These are phyloP conservation scores for Xestia ashworthii DNA, from an alignment of 2,888 invertebrate genomes.

Conservation along the genomic window DNA sequence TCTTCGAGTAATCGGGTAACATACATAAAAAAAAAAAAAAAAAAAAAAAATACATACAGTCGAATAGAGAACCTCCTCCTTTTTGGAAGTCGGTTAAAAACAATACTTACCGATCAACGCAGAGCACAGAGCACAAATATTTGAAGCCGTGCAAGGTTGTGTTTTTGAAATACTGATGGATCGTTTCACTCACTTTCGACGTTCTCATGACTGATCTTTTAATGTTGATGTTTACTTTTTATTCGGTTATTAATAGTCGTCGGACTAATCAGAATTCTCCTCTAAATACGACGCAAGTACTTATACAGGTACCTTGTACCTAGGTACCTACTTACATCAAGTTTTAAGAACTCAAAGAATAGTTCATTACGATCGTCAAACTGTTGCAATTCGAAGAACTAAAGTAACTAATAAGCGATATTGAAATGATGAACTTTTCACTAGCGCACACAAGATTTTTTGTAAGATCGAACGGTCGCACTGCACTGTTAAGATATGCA, in stretches of 20 bases:
- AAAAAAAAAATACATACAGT: too few species aligned
- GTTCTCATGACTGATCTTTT: constrained; percentile 51
- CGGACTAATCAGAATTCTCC: not conserved
- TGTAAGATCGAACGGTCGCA: not conserved
- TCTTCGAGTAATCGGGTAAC: too few species aligned
- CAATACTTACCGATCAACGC: constrained; percentile 79
- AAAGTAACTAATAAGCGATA: not conserved
- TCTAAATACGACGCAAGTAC: not conserved
- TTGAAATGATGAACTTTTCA: not conserved
- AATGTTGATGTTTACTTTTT: not conserved
- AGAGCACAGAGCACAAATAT: constrained; percentile 77
- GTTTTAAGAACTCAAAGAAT: not conserved
- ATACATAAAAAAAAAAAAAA: too few species aligned
- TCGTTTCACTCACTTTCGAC: constrained; percentile 58
- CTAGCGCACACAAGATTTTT: not conserved
- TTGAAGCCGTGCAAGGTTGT: constrained; percentile 87
- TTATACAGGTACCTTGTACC: too few species aligned
- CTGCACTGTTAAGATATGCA: not conserved
- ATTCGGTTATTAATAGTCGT: not conserved
- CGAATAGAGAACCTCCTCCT: too few species aligned
- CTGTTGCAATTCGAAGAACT: too few species aligned
- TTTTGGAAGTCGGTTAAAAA: too few species aligned
- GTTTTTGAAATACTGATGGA: constrained; percentile 76
- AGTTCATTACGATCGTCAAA: not conserved
- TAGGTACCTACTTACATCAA: not conserved